Evolutionary conservation across 2,888 invertebrate genomes (phyloP), one percentile per base, ranked within the genome.

Genomic region (Volucella inanis): DNA sequence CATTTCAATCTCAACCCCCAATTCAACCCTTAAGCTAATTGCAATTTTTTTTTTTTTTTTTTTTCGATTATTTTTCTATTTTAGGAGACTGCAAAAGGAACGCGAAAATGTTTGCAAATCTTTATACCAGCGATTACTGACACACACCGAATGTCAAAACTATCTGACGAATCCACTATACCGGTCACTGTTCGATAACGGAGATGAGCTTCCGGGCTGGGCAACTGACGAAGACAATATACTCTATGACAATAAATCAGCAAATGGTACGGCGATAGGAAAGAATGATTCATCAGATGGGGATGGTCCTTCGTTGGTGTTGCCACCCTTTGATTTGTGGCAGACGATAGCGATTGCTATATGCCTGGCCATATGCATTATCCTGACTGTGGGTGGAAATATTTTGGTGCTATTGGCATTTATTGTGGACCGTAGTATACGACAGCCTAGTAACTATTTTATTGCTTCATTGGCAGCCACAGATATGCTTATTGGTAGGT

Each of bases 371-470:
- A 93, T 97, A 87, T 98, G 98, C 91, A 98, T 98, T 88, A 93
- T 99, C 55, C 93, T 98, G 87, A 99, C 99, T 0, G 96, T 99
- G 82, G 96, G 96, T 85, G 99, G 99, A 71, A 99, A 99, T 91
- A 97, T 99, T 71, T 94, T 99, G 87, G 99, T 99, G 74, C 94
- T 99, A 71, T 93, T 98, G 88, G 98, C 98, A 57, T 99, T 99
- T 92, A 96, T 98, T 85, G 97, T 99, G 54, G 99, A 98, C 92
- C 93, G 98, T 80, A 96, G 96, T 87, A 97, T 97, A 89, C 93
- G 99, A 74, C 99, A 99, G 91, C 99, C 99, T 39, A 98, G 98
- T 92, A 99, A 99, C 93, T 99, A 99, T 93, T 99, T 99, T 94
- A 99, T 99, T 88, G 99, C 99, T 9, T 99, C 99, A 0, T 94